Evolutionary conservation across 92 coral and sea anemone species (phyloP).

Genomic region (Blastomussa wellsi): DNA sequence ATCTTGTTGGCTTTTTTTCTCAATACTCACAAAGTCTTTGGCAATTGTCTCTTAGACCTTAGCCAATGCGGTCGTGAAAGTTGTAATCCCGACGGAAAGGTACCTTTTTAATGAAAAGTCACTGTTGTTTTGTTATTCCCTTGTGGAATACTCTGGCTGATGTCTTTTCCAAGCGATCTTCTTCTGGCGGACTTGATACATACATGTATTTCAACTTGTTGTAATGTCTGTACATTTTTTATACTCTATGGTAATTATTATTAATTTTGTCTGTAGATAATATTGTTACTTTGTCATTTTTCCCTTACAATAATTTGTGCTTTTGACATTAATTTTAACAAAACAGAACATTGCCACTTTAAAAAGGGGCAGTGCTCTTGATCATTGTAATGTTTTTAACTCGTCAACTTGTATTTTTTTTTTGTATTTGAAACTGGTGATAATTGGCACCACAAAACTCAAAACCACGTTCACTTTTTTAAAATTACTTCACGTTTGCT

Average conservation of each 20-base stretch:
- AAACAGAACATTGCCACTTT: background rate
- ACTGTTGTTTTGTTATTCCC: slow-evolving; percentile 53
- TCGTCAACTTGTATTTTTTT: too few species aligned
- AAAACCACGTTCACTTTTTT: too few species aligned
- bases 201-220: background rate
- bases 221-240: slow-evolving; percentile 4
- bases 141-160: slow-evolving; percentile 38
- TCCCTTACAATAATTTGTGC: background rate
- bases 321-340: background rate
- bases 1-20: slow-evolving; percentile 33
- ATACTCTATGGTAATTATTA: background rate
- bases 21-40: slow-evolving; percentile 98
- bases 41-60: slow-evolving; percentile 99
- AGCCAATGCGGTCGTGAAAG: slow-evolving; percentile 99
- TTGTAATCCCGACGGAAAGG: slow-evolving; percentile 99
- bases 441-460: too few species aligned
- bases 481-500: too few species aligned
- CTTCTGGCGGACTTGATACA: slow-evolving; percentile 7
- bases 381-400: too few species aligned
- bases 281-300: background rate
- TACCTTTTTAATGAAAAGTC: slow-evolving; percentile 71
- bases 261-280: background rate
- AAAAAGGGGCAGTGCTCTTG: too few species aligned
- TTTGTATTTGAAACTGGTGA: too few species aligned
- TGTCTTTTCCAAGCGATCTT: slow-evolving; percentile 27